Evolutionary conservation across 2,113 vertebrate species (phyloP), one percentile per base, ranked within the genome.

Genomic region (Leptosomus discolor): DNA sequence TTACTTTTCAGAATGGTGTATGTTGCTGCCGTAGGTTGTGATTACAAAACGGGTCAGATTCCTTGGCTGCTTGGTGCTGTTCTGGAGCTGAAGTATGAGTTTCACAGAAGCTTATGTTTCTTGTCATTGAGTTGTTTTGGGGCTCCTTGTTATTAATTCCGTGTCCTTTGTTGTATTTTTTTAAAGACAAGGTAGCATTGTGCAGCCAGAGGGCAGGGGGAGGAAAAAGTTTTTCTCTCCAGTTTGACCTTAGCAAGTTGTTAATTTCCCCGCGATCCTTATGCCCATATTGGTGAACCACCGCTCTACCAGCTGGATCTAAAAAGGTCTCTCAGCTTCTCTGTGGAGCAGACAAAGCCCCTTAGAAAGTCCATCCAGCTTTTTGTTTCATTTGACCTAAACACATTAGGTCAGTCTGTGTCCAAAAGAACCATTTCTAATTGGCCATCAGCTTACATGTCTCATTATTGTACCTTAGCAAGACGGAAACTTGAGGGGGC

Each of bases 361-460:
- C 91, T 97, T 96, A 97, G 77, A 97, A 94, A 95, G 80, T 95
- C 95, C 97, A 84, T 96, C 95, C 70, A 95, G 75, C 83, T 85
- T 97, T 98, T 97, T 97, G 95, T 98, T 98, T 97, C 96, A 78
- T 92, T 97, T 98, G 98, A 98, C 97, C 98, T 85, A 84, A 97
- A 95, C 92, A 78, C 94, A 95, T 97, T 93, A 90, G 97, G 96
- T 96, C 96, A 97, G 81, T 77, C 94, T 94, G 82, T 97, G 97
- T 96, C 97, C 97, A 94, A 97, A 98, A 93, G 88, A 96, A 85
- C 94, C 92, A 20, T 97, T 98, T 97, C 97, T 98, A 97, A 97
- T 97, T 98, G 97, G 97, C 97, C 95, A 94, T 96, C 88, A 36
- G 90, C 94, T 97, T 94, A 81, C 97, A 92, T 93, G 91, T 97